These are phyloP conservation scores for Ammodytes marinus DNA, from an alignment of 2,113 vertebrate genomes.

Conservation along the genomic window DNA sequence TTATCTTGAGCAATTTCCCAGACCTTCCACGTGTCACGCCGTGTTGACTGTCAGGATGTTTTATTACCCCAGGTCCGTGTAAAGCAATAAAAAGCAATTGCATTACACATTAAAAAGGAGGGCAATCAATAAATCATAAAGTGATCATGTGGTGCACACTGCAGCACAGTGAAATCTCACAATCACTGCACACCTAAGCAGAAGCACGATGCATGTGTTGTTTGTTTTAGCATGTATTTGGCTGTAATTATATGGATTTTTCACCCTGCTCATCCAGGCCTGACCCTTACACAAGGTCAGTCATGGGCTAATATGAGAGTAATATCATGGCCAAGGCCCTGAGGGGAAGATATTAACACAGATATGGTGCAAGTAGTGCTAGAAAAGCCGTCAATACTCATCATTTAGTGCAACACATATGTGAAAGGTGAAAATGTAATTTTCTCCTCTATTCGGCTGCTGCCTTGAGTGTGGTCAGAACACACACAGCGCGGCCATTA, in stretches of 20 bases:
- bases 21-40: conserved; percentile 49
- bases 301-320: conserved; percentile 26
- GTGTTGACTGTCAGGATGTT: conserved; percentile 55
- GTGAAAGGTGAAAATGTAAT: conserved; percentile 70
- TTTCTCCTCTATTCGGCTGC: conserved; percentile 67
- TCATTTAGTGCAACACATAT: conserved; percentile 65
- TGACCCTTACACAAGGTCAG: conserved; percentile 42
- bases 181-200: conserved; percentile 12
- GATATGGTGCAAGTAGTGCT: conserved; percentile 25
- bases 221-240: conserved; percentile 54
- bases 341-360: conserved; percentile 51
- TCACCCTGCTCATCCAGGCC: conserved; percentile 27
- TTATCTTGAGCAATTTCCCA: conserved; percentile 51
- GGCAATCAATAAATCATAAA: conserved; percentile 77
- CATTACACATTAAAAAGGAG: conserved; percentile 66
- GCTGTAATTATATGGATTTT: conserved; percentile 73
- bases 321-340: conserved; percentile 33
- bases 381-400: conserved; percentile 58
- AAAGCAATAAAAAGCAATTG: conserved; percentile 81
- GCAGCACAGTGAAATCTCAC: conserved; percentile 26
- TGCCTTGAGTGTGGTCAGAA: conserved; percentile 37
- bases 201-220: conserved; percentile 44
- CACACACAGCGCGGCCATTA: conserved; percentile 53
- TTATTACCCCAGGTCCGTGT: conserved; percentile 71
- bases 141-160: conserved; percentile 44